Evolutionary conservation across 2,113 vertebrate species (phyloP).

Genomic region (Chinchilla lanigera): DNA sequence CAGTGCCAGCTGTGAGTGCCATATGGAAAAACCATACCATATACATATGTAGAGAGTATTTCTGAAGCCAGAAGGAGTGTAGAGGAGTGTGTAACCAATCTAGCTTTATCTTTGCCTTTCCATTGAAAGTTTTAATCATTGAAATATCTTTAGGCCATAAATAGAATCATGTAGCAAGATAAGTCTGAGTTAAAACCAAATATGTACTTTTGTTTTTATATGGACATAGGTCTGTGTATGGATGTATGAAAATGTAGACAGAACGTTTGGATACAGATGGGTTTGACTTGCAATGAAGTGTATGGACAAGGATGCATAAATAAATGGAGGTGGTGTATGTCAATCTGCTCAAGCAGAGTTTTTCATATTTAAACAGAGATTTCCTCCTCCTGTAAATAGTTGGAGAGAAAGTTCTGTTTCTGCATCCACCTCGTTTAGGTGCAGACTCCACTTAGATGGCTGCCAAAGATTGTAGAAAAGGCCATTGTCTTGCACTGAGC

Average conservation of each 20-base stretch:
- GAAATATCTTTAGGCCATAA: slow-evolving; percentile 68
- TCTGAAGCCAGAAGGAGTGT: slow-evolving; percentile 65
- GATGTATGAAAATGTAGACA: slow-evolving; percentile 61
- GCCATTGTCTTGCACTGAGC: neutral
- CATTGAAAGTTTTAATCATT: slow-evolving; percentile 67
- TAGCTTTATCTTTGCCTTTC: slow-evolving; percentile 54
- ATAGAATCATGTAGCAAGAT: slow-evolving; percentile 61
- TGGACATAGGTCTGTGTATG: slow-evolving; percentile 57
- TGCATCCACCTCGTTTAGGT: neutral
- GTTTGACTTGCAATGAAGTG: neutral
- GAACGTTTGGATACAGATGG: slow-evolving; percentile 44
- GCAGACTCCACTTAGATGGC: neutral
- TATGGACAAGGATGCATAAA: neutral
- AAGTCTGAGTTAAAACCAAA: slow-evolving; percentile 61
- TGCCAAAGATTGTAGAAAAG: neutral
- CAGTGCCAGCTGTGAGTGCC: slow-evolving; percentile 43
- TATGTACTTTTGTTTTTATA: slow-evolving; percentile 69
- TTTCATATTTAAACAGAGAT: neutral
- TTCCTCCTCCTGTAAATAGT: neutral
- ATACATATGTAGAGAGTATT: slow-evolving; percentile 46
- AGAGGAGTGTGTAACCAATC: slow-evolving; percentile 10
- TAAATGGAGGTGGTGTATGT: neutral
- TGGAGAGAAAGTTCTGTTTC: neutral
- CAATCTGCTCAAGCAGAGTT: neutral
- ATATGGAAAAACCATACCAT: slow-evolving; percentile 63